A percentile compares a stretch with the other conserved stretches of the same genome.
Evolutionary conservation across 2,113 vertebrate species (phyloP).

Genomic region (Platycercus adscitus): DNA sequence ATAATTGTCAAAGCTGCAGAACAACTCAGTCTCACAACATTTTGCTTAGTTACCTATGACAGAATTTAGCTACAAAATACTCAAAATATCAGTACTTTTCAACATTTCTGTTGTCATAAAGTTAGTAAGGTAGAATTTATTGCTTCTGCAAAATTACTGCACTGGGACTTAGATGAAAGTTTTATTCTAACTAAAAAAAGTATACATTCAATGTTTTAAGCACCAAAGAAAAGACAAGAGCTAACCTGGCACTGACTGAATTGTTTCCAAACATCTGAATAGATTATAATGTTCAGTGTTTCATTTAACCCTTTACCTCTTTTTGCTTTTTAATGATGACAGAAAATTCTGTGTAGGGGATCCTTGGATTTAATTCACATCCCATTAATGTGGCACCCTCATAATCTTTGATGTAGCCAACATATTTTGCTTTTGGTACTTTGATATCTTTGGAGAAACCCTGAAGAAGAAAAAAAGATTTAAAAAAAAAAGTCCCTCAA

Average conservation of each 20-base stretch:
- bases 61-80: background rate
- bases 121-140: background rate
- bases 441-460: conserved; percentile 99
- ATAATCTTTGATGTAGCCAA: conserved; percentile 99
- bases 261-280: background rate
- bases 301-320: conserved; percentile 80
- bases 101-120: background rate
- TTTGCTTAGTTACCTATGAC: background rate
- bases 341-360: conserved; percentile 97
- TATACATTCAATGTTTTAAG: background rate
- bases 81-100: background rate
- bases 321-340: conserved; percentile 99
- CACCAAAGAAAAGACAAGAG: background rate
- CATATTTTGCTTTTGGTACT: conserved; percentile 94
- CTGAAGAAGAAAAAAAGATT: conserved; percentile 57
- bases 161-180: background rate
- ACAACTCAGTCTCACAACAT: background rate
- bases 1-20: background rate
- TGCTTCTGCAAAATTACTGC: background rate
- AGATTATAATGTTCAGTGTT: background rate
- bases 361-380: conserved; percentile 95
- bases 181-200: background rate
- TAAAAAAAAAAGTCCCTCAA: background rate
- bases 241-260: background rate
- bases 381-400: conserved; percentile 99